Base-by-base conservation (phyloP, 2,888 invertebrate species). In the Lomographa bimaculata region DNA sequence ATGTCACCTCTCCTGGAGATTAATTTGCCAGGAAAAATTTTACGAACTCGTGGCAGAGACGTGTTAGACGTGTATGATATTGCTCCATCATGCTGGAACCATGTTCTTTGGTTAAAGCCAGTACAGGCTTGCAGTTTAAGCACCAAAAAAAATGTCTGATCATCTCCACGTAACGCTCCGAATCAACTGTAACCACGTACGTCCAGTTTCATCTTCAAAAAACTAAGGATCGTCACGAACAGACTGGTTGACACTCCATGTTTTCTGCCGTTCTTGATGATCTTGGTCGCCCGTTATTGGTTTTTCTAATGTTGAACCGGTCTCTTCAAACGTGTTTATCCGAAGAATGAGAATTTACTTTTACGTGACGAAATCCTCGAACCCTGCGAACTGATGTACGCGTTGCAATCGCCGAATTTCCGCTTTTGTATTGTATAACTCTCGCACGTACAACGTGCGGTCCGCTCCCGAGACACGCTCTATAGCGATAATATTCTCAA, bases 221-320 rank as follows among this genome's bases (percentile, higher is more conserved):
- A 61, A 57, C 23, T 47, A 57, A 29, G 50, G 53, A 23, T 53
- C 25, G n/a, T n/a, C n/a, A n/a, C n/a, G n/a, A n/a, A n/a, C n/a
- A n/a, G n/a, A n/a, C n/a, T n/a, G n/a, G n/a, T n/a, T n/a, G n/a
- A n/a, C n/a, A n/a, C n/a, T n/a, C n/a, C n/a, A n/a, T n/a, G n/a
- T n/a, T 18, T 36, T 47, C 50, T 6, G 12, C 35, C 12, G 42
- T 54, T 40, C 25, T 29, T 41, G 49, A 46, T 23, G 41, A 38
- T 28, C 49, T 54, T 24, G 46, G 41, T 8, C 46, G 48, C 25
- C 46, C 50, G 46, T 35, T 40, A 36, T 40, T 40, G 34, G 29
- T 46, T 42, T 54, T 7, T 57, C 44, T 24, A 40, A 30, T 11
- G 36, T 54, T 45, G 50, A 28, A 38, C 37, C 34, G n/a, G n/a